Evolutionary conservation across 2,113 vertebrate species (phyloP).

Genomic region (Lathamus discolor): DNA sequence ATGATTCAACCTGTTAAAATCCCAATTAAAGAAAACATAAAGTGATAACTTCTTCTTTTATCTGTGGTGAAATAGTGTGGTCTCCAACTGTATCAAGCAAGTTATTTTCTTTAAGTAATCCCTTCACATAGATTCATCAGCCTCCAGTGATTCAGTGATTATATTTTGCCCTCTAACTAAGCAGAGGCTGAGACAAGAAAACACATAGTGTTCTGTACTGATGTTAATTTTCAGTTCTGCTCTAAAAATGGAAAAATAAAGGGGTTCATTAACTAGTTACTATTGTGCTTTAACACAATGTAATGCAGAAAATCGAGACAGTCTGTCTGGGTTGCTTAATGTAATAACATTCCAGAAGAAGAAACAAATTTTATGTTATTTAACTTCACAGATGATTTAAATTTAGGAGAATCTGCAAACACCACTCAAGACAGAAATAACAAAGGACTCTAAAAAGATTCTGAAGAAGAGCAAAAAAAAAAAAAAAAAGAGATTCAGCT

Average conservation of each 20-base stretch:
- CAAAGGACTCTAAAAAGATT: not conserved
- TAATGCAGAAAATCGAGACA: not conserved
- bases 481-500: not conserved
- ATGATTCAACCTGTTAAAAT: not conserved
- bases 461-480: not conserved
- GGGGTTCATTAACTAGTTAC: slow-evolving; percentile 9
- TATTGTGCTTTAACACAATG: not conserved
- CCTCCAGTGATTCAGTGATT: not conserved
- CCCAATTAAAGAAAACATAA: not conserved
- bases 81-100: not conserved
- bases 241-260: not conserved
- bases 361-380: not conserved
- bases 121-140: not conserved
- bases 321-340: not conserved
- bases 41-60: not conserved
- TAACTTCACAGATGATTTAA: not conserved
- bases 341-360: not conserved
- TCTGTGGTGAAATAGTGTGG: not conserved
- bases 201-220: not conserved
- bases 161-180: not conserved
- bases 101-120: not conserved
- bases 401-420: not conserved
- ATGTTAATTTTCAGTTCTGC: not conserved
- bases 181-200: not conserved
- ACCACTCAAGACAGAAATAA: not conserved